These are phyloP conservation scores for Meloidogyne chitwoodi DNA, from an alignment of 1,140 invertebrate genomes.

Conservation along the genomic window DNA sequence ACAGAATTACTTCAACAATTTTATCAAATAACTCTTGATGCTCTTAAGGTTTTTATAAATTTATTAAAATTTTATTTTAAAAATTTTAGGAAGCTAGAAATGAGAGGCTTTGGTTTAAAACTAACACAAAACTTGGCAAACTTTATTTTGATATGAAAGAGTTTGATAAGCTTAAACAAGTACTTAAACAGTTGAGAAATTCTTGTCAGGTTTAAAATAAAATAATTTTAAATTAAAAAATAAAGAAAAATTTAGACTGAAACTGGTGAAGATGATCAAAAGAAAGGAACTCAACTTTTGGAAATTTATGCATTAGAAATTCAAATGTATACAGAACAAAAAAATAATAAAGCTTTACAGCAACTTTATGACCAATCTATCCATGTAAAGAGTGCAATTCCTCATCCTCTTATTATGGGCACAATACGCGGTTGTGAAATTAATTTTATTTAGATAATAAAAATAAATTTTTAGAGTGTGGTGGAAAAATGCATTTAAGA, in stretches of 20 bases:
- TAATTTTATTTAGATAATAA: neutral
- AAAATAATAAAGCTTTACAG: constrained; percentile 98
- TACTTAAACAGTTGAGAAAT: constrained; percentile 91
- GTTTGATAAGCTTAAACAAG: constrained; percentile 88
- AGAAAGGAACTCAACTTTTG: constrained; percentile 87
- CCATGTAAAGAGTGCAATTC: constrained; percentile 97
- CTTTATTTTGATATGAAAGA: constrained; percentile 93
- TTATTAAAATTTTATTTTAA: neutral
- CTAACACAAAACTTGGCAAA: constrained; percentile 97
- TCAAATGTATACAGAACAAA: constrained; percentile 99
- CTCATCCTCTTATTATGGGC: constrained; percentile 98
- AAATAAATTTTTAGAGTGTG: constrained; percentile 75
- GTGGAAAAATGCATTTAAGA: constrained; percentile 97
- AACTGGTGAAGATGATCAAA: constrained; percentile 97
- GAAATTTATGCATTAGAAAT: constrained; percentile 99
- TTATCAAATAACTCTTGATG: constrained; percentile 96
- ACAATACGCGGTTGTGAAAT: constrained; percentile 83
- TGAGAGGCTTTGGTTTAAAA: constrained; percentile 98
- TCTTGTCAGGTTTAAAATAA: constrained; percentile 77
- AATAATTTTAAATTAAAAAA: neutral
- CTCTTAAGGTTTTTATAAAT: constrained; percentile 69
- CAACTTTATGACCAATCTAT: constrained; percentile 93
- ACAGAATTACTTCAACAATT: constrained; percentile 99
- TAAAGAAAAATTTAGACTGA: constrained; percentile 72
- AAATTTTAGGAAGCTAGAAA: constrained; percentile 81